Evolutionary conservation across 1,140 invertebrate genomes (phyloP), one percentile per base, ranked within the genome.

Genomic region (Drosophila triauraria): DNA sequence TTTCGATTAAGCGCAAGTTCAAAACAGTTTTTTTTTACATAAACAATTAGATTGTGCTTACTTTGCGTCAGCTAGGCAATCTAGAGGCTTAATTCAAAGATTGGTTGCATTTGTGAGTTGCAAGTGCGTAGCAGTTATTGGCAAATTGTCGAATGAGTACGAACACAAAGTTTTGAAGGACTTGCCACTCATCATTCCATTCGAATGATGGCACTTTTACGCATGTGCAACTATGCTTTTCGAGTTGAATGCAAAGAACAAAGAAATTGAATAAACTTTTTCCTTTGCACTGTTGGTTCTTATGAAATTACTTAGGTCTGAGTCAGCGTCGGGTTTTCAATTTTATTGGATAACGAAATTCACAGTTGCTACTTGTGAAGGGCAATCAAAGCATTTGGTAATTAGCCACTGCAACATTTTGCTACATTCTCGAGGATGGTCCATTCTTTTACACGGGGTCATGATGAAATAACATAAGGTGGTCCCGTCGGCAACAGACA

Each of bases 201-300:
- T 35, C 4, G 32, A 90, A 88, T 75, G 64, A 47, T 61, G 42
- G 27, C 17, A 42, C 50, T 46, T 47, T 23, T 70, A 85, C 85
- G 85, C 81, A 90, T 63, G 65, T 90, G 85, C 75, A 88, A 88
- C 85, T 88, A 80, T 58, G 46, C 62, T 78, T 92, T 92, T 68
- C 82, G 91, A 81, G 84, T 67, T 90, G 78, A 81, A 92, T 91
- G 91, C 91, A 92, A 92, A 92, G 88, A 92, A 92, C 91, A 92
- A 92, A 92, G 82, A 81, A 91, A 87, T 91, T 90, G 83, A 78
- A 75, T 23, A 77, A 88, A 92, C 87, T 92, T 91, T 92, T 78
- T 92, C 47, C 84, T 88, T 88, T 88, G 84, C 84, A 87, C 53
- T 58, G 43, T 40, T 35, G 30, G 50, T 30, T 8, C 48, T 67